Conservation (phyloP, 1,140 invertebrate species). For the Melanaphis sacchari region DNA sequence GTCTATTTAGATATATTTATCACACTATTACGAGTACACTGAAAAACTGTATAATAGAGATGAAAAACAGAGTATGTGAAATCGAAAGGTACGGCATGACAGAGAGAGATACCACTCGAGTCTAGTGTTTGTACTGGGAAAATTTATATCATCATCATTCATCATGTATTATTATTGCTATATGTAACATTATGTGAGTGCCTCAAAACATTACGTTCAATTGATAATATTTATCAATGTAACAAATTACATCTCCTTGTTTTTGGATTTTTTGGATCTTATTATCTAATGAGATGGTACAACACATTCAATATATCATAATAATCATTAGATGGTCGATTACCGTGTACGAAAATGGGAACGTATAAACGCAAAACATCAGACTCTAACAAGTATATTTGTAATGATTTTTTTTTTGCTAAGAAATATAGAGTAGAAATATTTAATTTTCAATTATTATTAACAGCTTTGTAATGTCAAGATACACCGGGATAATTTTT, state of each 20-base stretch:
- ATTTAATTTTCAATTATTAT: too few species aligned
- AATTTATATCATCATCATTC: neutral
- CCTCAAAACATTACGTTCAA: neutral
- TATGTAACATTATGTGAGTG: neutral
- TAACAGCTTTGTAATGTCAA: too few species aligned
- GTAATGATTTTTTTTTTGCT: too few species aligned
- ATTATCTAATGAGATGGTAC: neutral
- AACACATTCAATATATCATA: neutral
- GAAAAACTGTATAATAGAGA: neutral
- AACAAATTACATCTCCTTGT: neutral
- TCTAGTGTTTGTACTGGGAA: neutral
- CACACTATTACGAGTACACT: neutral
- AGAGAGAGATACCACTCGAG: neutral
- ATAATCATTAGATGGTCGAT: neutral
- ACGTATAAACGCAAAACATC: neutral
- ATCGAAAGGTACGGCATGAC: neutral
- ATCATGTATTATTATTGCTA: neutral
- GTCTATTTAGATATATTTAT: neutral
- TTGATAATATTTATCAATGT: neutral
- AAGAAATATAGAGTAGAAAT: too few species aligned
- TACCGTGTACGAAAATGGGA: neutral
- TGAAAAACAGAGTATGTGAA: neutral
- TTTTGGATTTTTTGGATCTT: neutral
- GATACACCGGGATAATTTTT: neutral
- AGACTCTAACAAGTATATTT: too few species aligned